Base-by-base conservation (phyloP, 2,888 invertebrate species). In the Orthosia gothica region DNA sequence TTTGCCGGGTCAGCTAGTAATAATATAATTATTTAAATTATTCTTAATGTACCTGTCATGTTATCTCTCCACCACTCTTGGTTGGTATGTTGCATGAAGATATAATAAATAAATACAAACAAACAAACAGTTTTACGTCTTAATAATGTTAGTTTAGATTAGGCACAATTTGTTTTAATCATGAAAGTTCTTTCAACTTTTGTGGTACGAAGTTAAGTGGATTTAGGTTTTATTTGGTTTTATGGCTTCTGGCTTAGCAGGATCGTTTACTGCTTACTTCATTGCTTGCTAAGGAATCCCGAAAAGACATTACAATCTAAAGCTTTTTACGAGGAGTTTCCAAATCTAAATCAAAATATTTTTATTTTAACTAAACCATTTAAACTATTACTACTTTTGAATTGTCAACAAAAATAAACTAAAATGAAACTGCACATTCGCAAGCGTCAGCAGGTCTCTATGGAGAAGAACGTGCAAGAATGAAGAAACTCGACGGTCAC, bases 221-320 rank as follows among this genome's bases (percentile, higher is more conserved):
- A 72, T 82, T 70, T 57, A 70, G 67, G 68, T 65, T 52, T 40
- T 61, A 70, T 63, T 68, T 65, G 68, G 58, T 79, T 79, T 13
- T 74, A 68, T 55, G 81, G 81, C 83, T 82, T 82, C 79, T 49
- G 68, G 68, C 67, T 79, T 82, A 69, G 40, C 18, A 20, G 70
- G 75, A 58, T 74, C 79, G 77, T 72, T 72, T 73, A 77, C 67
- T 45, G 18, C 3, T 50, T 52, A 20, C 57, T 72, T 26, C 47
- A 71, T 63, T 71, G 54, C 18, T 50, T 58, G n/a, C 57, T 16
- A 50, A 45, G 9, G 40, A 3, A 18, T 55, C 18, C 61, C 26
- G 5, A 20, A 40, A 47, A 13, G 5, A 52, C n/a, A 23, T 32
- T 62, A 9, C 13, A 69, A 50, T 32, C 1, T n/a, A 12, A 3